These are phyloP conservation scores for Drosophila tripunctata DNA, from an alignment of 2,888 invertebrate species.

Conservation along the genomic window DNA sequence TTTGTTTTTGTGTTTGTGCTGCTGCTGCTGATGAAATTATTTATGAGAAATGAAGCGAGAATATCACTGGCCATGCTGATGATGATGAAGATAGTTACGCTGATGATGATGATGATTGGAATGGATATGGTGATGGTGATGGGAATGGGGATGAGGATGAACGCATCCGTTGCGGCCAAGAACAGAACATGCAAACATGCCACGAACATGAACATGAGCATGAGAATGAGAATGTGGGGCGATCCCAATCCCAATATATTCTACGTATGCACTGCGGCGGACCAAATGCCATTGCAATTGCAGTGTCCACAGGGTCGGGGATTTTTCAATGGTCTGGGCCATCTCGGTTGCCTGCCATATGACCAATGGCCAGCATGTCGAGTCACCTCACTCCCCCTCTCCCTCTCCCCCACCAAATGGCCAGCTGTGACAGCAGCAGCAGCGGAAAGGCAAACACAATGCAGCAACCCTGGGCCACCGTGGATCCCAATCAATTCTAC, in stretches of 20 bases:
- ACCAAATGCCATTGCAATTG: slow-evolving; percentile 61
- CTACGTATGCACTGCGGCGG: slow-evolving; percentile 72
- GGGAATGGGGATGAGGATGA: slow-evolving; percentile 13
- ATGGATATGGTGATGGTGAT: background rate
- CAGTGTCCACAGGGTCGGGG: slow-evolving; percentile 74
- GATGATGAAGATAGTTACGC: slow-evolving; percentile 12
- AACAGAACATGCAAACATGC: slow-evolving; percentile 71
- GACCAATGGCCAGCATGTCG: slow-evolving; percentile 78
- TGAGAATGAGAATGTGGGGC: slow-evolving; percentile 72
- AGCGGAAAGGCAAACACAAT: slow-evolving; percentile 39
- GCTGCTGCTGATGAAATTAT: slow-evolving; percentile 68
- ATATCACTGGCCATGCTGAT: slow-evolving; percentile 2
- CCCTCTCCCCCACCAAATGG: too few relatives aligned
- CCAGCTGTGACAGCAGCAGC: slow-evolving; percentile 44
- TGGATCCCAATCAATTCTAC: slow-evolving; percentile 80
- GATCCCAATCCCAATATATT: slow-evolving; percentile 78
- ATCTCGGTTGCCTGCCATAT: slow-evolving; percentile 77
- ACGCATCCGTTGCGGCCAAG: slow-evolving; percentile 44
- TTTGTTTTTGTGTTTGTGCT: slow-evolving; percentile 31
- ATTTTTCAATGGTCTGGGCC: slow-evolving; percentile 76
- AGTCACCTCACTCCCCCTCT: slow-evolving; percentile 26
- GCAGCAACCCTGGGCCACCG: slow-evolving; percentile 70
- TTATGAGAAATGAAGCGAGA: slow-evolving; percentile 65
- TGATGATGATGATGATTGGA: slow-evolving; percentile 20
- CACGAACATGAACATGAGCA: slow-evolving; percentile 53